Base-by-base conservation (phyloP, 2,113 vertebrate species). In the Abramis brama region DNA sequence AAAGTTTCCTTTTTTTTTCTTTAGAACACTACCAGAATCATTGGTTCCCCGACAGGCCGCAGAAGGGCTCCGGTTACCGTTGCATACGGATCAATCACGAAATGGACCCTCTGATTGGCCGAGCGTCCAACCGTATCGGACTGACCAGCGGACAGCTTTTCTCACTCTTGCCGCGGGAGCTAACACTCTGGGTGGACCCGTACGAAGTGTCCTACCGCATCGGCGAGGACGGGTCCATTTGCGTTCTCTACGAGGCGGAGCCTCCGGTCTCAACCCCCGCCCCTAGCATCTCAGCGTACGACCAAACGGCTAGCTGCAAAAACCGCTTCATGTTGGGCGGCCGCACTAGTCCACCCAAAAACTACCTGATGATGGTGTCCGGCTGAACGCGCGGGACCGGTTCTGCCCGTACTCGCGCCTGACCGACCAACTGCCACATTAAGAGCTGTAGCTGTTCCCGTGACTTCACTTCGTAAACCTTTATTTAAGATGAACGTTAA, bases 171-270 rank as follows among this genome's bases (percentile, higher is more conserved):
- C 96, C 96, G 83, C 92, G 95, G 0, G 96, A 97, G 93, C 95
- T 97, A 1, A 97, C 96, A 1, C 93, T 97, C 64, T 97, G 96
- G 96, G 95, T 97, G 57, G 96, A 97, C 87, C 96, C 96, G 6
- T 97, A 92, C 0, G 96, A 97, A 82, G 96, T 97, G 1, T 97
- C 96, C 0, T 97, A 97, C 77, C 94, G 96, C 13, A 97, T 97
- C 0, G 96, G 96, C 0, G 96, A 97, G 88, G 95, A 97, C 0
- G 97, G 96, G 4, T 97, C 97, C 91, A 97, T 96, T 89, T 97
- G 96, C 4, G 95, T 96, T 2, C 87, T 97, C 0, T 97, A 97
- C 0, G 95, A 97, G 73, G 91, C 91, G 83, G 82, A 86, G n/a
- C 73, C 85, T 0, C 89, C 87, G 0, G 75, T 50, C 2, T n/a